Evolutionary conservation across 2,113 vertebrate species (phyloP), one percentile per base, ranked within the genome.

Genomic region (Semnornis frantzii): DNA sequence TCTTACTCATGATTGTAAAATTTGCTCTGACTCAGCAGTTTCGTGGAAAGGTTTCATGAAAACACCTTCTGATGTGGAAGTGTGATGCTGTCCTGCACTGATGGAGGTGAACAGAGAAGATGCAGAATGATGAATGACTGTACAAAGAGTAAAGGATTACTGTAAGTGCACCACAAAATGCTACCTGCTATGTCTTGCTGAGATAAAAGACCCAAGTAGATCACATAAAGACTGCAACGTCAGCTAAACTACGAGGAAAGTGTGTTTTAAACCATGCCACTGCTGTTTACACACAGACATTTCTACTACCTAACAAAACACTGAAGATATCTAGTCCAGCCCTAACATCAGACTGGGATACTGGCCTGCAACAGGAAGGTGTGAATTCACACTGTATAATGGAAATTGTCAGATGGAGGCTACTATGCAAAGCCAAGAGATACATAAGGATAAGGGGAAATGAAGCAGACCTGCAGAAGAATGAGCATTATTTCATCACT

Each of bases 181-280:
- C 54, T 33, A 23, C 37, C 9, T 14, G 11, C 31, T 46, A 21
- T 8, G 9, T 18, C 48, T 55, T 27, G 55, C 1, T 30, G 48
- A 85, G 65, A 82, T 71, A 42, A 21, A 74, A 3, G 1, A 58
- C 19, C 25, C 5, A 73, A 87, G 58, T 0, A 62, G 37, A 27
- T 80, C 30, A 54, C 13, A 77, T 6, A 28, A 44, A 52, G 27
- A 27, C 69, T 55, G 37, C 18, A 55, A 50, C 5, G 27, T 57
- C 2, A 8, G 42, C 34, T 84, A 54, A 84, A 20, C n/a, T 2
- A 1, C 55, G 5, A 44, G 27, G 7, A 74, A 77, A 71, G 10
- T 0, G 0, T 5, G 3, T 71, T 74, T 87, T 19, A 66, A 81
- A 82, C 21, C 11, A 8, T 24, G 31, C 12, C 60, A 63, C 0